These are phyloP conservation scores for Barypeithes pellucidus DNA, from an alignment of 2,888 invertebrate genomes.

Conservation along the genomic window DNA sequence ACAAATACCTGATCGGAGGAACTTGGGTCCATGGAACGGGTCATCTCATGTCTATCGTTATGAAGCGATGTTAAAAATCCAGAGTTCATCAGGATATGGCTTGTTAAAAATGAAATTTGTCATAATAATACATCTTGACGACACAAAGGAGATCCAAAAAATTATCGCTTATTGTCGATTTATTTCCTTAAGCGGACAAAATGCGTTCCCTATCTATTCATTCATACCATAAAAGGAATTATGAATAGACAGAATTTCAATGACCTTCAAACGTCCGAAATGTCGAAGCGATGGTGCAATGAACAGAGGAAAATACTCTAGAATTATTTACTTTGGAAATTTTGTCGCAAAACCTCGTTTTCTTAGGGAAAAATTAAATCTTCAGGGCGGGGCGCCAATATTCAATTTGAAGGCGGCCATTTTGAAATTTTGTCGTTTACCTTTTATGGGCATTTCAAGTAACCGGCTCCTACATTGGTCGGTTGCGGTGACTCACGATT, in stretches of 20 bases:
- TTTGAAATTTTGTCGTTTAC: slow-evolving; percentile 71
- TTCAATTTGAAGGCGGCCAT: slow-evolving; percentile 68
- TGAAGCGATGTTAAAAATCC: no score
- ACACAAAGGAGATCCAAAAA: background rate
- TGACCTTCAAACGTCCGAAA: background rate
- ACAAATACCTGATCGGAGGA: no score
- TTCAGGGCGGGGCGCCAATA: slow-evolving; percentile 65
- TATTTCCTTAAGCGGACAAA: background rate
- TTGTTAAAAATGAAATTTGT: no score
- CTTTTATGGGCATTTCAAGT: slow-evolving; percentile 78
- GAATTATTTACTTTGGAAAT: background rate
- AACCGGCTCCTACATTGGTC: slow-evolving; percentile 75
- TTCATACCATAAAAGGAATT: slow-evolving; percentile 38
- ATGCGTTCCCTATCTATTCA: background rate
- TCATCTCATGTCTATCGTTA: no score
- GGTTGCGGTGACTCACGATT: slow-evolving; percentile 53
- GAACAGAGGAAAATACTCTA: background rate
- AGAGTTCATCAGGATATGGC: no score
- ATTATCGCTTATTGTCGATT: background rate
- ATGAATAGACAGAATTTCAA: background rate
- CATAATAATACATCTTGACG: background rate
- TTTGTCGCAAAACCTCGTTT: background rate
- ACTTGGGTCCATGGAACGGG: no score
- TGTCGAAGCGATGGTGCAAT: background rate
- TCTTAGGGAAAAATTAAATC: slow-evolving; percentile 7